These are phyloP conservation scores for Apoderus coryli DNA, from an alignment of 2,888 invertebrate genomes.

Conservation along the genomic window DNA sequence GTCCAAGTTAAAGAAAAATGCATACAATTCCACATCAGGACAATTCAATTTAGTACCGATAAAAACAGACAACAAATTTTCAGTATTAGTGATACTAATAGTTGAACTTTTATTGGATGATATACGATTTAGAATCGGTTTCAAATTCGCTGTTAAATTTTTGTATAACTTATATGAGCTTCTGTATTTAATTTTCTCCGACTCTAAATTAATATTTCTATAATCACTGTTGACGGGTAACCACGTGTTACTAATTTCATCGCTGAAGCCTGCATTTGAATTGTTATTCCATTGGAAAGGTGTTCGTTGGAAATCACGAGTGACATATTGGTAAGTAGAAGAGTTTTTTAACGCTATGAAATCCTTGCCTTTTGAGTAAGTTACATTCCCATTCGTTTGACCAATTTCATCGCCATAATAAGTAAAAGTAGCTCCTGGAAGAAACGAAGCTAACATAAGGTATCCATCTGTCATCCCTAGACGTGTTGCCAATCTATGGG, in stretches of 20 bases:
- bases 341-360: slow-evolving; percentile 33
- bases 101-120: too few relatives aligned
- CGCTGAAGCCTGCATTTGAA: slow-evolving; percentile 40
- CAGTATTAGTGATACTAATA: too few relatives aligned
- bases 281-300: slow-evolving; percentile 64
- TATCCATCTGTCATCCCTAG: slow-evolving; percentile 55
- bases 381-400: slow-evolving; percentile 43
- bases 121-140: too few relatives aligned
- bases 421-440: slow-evolving; percentile 73
- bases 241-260: slow-evolving; percentile 40
- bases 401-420: slow-evolving; percentile 80
- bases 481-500: slow-evolving; percentile 50
- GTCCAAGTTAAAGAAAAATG: too few relatives aligned
- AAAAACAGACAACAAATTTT: too few relatives aligned
- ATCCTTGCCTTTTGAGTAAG: slow-evolving; percentile 36
- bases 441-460: slow-evolving; percentile 62
- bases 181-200: slow-evolving; percentile 29
- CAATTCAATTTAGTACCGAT: too few relatives aligned
- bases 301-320: slow-evolving; percentile 61
- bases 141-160: too few relatives aligned
- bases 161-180: slow-evolving; percentile 50
- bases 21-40: too few relatives aligned
- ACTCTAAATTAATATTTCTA: slow-evolving; percentile 39
- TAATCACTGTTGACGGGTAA: slow-evolving; percentile 51
- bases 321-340: slow-evolving; percentile 34